Percentiles rank a stretch among this genome's conserved stretches.
Evolutionary conservation across 2,113 vertebrate species (phyloP).

Genomic region (Spilogale gracilis): DNA sequence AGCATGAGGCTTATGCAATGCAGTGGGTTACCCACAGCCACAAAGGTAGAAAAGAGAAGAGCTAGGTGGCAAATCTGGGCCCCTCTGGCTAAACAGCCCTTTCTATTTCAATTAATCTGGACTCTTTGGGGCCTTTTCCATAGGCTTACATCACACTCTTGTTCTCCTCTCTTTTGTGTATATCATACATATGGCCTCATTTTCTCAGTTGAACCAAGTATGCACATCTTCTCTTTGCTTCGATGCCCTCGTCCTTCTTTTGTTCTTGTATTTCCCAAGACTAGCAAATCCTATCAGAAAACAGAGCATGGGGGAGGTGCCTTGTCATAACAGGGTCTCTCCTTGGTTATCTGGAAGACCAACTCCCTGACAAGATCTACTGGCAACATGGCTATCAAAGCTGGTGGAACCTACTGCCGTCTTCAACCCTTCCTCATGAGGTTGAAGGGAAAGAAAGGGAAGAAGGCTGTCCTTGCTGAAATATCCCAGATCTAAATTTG

Average conservation of each 20-base stretch:
- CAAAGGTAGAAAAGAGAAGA: neutral
- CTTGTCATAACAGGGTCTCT: neutral
- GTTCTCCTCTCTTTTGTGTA: neutral
- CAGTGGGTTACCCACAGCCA: neutral
- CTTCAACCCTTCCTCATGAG: neutral
- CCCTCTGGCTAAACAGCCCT: neutral
- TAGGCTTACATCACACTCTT: neutral
- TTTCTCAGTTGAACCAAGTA: neutral
- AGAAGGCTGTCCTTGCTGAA: neutral
- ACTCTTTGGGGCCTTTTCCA: neutral
- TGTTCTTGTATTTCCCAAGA: neutral
- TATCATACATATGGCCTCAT: neutral
- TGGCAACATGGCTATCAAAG: neutral
- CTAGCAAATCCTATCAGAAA: neutral
- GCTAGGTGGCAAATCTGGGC: neutral
- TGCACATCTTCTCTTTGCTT: neutral
- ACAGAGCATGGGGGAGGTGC: neutral
- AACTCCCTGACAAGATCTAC: neutral
- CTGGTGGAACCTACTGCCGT: neutral
- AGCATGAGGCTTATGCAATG: neutral
- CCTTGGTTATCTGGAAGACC: neutral
- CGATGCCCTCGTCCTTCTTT: neutral
- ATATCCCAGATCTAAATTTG: neutral
- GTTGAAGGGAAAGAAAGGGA: neutral
- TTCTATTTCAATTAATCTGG: neutral